Conservation (phyloP, 1,140 invertebrate genomes). For the Anoplolepis gracilipes region DNA sequence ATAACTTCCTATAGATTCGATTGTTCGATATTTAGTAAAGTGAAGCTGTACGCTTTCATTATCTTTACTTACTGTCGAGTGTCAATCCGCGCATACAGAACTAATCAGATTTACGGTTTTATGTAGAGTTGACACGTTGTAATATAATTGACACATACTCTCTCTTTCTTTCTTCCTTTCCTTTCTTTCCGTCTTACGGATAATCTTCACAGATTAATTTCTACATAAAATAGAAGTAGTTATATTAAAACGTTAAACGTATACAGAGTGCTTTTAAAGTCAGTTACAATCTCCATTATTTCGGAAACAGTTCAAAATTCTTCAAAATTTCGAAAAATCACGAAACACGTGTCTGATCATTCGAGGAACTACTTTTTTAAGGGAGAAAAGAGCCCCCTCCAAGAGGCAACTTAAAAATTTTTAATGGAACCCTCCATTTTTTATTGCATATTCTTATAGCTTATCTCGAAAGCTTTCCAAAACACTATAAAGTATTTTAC, state of each 20-base stretch:
- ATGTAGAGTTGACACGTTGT: not conserved
- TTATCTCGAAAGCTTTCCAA: no score
- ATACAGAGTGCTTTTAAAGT: no score
- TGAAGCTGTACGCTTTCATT: constrained; percentile 36
- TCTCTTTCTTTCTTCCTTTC: not conserved
- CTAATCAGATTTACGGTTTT: constrained; percentile 16
- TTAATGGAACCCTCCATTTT: no score
- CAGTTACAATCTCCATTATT: no score
- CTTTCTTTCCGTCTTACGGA: not conserved
- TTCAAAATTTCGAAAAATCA: no score
- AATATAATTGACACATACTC: not conserved
- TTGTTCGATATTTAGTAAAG: constrained; percentile 29
- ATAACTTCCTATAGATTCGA: constrained; percentile 47
- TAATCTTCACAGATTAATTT: not conserved
- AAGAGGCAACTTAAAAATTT: no score
- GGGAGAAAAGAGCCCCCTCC: no score
- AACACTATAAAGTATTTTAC: no score
- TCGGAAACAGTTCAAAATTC: no score
- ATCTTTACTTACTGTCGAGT: not conserved
- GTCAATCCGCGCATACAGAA: not conserved
- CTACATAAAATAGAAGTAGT: not conserved
- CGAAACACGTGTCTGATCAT: no score
- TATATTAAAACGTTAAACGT: not conserved
- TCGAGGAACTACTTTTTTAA: no score
- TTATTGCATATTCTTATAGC: no score